These are phyloP conservation scores for Monochamus alternatus DNA, from an alignment of 2,888 invertebrate species.

Conservation along the genomic window DNA sequence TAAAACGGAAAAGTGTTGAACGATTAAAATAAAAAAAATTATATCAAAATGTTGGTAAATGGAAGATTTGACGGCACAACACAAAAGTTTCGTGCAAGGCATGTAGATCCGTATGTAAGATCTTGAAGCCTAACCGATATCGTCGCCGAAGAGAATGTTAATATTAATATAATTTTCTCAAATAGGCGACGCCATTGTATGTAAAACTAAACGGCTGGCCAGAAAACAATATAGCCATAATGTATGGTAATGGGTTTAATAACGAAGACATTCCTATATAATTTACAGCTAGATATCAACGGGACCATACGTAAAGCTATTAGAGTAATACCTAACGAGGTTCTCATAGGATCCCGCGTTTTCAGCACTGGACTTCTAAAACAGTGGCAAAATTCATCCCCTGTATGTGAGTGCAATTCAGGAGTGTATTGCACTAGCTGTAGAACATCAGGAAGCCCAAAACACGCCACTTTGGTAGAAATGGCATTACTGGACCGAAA, in stretches of 20 bases:
- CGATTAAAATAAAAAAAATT: no score
- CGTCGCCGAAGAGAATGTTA: no score
- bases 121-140: no score
- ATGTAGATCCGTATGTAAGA: no score
- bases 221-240: not conserved
- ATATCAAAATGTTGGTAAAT: no score
- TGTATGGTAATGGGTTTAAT: not conserved
- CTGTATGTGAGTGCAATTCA: not conserved
- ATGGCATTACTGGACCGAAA: not conserved
- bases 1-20: no score
- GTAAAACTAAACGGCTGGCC: no score
- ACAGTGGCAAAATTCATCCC: not conserved
- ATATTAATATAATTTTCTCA: no score
- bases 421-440: not conserved
- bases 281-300: not conserved
- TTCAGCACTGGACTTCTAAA: not conserved
- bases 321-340: not conserved
- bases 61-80: no score
- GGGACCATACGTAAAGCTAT: not conserved
- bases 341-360: not conserved
- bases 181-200: no score
- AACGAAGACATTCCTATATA: not conserved
- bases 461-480: not conserved
- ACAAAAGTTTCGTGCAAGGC: no score
- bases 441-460: not conserved